phyloP scores from a whole-genome alignment of 2,797 vertebrate genomes.

The Todus mexicanus region DNA sequence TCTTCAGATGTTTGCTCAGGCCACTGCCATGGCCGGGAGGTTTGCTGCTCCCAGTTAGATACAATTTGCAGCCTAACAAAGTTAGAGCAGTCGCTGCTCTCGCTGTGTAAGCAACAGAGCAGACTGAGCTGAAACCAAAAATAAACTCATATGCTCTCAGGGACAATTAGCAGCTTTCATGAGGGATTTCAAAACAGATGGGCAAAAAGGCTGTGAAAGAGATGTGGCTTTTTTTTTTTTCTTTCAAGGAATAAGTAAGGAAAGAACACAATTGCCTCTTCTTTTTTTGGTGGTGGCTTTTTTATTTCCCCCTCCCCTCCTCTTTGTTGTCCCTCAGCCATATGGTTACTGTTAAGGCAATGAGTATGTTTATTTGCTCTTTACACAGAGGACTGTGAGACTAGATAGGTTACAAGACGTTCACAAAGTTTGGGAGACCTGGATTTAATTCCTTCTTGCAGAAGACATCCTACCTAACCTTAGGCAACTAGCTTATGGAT shows the following conservation, averaged over 20 bases:
- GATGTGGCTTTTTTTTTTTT: neutral
- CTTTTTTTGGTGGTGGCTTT: too few relatives aligned
- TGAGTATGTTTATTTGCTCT: neutral
- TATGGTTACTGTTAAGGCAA: neutral
- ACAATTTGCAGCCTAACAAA: neutral
- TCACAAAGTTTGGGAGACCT: neutral
- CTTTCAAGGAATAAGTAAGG: neutral
- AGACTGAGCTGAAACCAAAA: neutral
- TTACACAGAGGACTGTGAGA: neutral
- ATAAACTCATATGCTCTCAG: neutral
- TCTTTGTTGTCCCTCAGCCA: neutral
- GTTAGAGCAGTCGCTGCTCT: neutral
- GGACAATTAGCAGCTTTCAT: neutral
- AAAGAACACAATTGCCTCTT: neutral
- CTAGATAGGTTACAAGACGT: neutral
- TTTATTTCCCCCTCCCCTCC: too few relatives aligned
- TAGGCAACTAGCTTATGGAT: neutral
- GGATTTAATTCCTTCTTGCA: neutral
- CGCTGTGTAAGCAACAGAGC: neutral
- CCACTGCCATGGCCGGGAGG: neutral
- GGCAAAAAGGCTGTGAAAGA: neutral
- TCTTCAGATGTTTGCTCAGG: accelerated
- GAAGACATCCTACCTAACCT: neutral
- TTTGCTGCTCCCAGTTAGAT: neutral
- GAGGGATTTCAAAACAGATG: neutral